These are phyloP conservation scores for Mylabris phalerata DNA, from an alignment of 1,140 invertebrate genomes.

Conservation along the genomic window DNA sequence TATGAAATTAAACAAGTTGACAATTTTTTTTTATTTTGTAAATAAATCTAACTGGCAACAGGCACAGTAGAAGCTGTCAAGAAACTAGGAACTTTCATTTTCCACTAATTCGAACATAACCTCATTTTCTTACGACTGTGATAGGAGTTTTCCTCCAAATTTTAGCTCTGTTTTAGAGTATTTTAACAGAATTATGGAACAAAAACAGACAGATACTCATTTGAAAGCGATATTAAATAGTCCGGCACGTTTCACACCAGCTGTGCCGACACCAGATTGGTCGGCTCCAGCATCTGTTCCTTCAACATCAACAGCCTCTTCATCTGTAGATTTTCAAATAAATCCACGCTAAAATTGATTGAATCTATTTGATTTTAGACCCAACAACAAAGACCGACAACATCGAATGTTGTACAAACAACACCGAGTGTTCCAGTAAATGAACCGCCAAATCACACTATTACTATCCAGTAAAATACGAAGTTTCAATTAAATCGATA, in stretches of 20 bases:
- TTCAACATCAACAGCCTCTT: neutral
- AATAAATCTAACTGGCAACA: too few relatives aligned
- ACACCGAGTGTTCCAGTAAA: constrained; percentile 29
- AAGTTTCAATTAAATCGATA: neutral
- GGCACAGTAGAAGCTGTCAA: too few relatives aligned
- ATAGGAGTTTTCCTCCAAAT: too few relatives aligned
- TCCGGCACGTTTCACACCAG: constrained; percentile 33
- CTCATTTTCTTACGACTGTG: too few relatives aligned
- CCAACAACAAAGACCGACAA: neutral
- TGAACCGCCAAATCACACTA: constrained; percentile 36
- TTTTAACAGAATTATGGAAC: constrained; percentile 18
- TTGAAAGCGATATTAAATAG: constrained; percentile 36
- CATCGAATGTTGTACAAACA: constrained; percentile 28
- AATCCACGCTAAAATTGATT: neutral
- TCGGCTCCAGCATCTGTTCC: constrained; percentile 13
- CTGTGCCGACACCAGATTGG: constrained; percentile 39
- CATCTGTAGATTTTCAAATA: neutral
- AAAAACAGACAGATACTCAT: constrained; percentile 24
- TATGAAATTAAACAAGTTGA: too few relatives aligned
- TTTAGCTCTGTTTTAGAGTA: too few relatives aligned
- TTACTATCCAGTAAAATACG: constrained; percentile 36
- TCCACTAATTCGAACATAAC: too few relatives aligned
- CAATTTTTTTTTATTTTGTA: too few relatives aligned
- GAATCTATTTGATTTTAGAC: neutral
- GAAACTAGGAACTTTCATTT: too few relatives aligned